A percentile compares a stretch with the other conserved stretches of the same genome.
Evolutionary conservation across 1,140 invertebrate species (phyloP).

Genomic region (Drosophila ohnishii): DNA sequence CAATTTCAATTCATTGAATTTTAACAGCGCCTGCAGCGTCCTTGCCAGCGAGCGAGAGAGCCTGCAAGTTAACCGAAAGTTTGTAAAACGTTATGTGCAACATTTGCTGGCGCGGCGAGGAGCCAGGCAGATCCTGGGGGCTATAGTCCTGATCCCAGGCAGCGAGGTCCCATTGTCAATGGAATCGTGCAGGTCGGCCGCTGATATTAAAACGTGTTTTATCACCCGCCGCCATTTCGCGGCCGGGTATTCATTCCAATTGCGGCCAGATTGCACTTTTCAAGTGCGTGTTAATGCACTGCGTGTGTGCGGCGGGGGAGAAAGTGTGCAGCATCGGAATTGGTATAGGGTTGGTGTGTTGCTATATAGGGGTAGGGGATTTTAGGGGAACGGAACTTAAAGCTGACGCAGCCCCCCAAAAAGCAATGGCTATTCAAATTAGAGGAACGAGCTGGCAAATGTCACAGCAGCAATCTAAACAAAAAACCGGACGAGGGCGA

Average conservation of each 20-base stretch:
- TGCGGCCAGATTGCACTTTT: slow-evolving; percentile 80
- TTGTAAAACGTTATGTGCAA: slow-evolving; percentile 80
- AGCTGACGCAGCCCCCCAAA: slow-evolving; percentile 40
- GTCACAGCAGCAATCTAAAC: slow-evolving; percentile 41
- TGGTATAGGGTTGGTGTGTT: not conserved
- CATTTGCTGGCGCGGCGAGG: slow-evolving; percentile 46
- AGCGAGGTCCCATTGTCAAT: slow-evolving; percentile 56
- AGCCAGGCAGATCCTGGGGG: slow-evolving; percentile 10
- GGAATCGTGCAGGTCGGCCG: slow-evolving; percentile 41
- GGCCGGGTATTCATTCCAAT: slow-evolving; percentile 78
- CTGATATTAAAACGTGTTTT: slow-evolving; percentile 82
- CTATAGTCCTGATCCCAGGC: slow-evolving; percentile 36
- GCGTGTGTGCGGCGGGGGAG: slow-evolving; percentile 19
- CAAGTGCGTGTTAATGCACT: slow-evolving; percentile 80
- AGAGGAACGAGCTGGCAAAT: slow-evolving; percentile 47
- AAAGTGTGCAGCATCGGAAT: not conserved
- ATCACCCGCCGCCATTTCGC: slow-evolving; percentile 81
- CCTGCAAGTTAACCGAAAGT: slow-evolving; percentile 58
- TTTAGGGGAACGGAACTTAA: slow-evolving; percentile 40
- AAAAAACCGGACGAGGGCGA: slow-evolving; percentile 22
- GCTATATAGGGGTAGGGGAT: slow-evolving; percentile 15
- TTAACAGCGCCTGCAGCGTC: slow-evolving; percentile 74
- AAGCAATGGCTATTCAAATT: slow-evolving; percentile 51
- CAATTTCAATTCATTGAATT: slow-evolving; percentile 83
- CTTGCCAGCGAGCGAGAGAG: slow-evolving; percentile 14